Evolutionary conservation across 2,113 vertebrate genomes (phyloP).

Genomic region (Phyllostomus discolor): DNA sequence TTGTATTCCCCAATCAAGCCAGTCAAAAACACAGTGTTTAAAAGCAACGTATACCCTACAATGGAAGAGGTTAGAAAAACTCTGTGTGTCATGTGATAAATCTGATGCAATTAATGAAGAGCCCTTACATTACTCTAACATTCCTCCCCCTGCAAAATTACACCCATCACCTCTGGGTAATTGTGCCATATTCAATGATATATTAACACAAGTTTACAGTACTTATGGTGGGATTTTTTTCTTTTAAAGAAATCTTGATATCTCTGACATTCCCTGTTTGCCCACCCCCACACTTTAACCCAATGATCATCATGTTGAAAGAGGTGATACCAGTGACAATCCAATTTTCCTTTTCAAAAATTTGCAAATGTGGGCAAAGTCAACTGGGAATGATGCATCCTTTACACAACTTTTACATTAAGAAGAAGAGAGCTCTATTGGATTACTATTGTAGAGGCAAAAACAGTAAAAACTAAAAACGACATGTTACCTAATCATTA

Average conservation of each 20-base stretch:
- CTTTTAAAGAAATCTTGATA: background rate
- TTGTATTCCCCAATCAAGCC: slow-evolving; percentile 23
- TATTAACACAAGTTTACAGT: background rate
- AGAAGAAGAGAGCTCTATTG: slow-evolving; percentile 64
- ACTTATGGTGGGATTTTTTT: background rate
- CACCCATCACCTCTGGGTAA: background rate
- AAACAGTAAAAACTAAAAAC: slow-evolving; percentile 62
- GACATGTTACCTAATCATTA: slow-evolving; percentile 70
- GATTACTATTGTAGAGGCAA: slow-evolving; percentile 47
- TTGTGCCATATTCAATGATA: background rate
- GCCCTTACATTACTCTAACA: background rate
- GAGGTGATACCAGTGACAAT: slow-evolving; percentile 54
- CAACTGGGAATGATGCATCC: background rate
- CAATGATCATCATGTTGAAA: slow-evolving; percentile 17
- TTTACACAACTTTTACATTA: slow-evolving; percentile 40
- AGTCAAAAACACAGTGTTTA: slow-evolving; percentile 16
- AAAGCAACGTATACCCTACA: slow-evolving; percentile 17
- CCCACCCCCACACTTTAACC: background rate
- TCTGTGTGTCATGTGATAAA: background rate
- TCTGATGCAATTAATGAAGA: background rate
- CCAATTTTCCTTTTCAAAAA: slow-evolving; percentile 70
- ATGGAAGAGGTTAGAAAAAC: slow-evolving; percentile 15
- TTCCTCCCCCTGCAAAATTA: background rate
- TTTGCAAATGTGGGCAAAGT: slow-evolving; percentile 63
- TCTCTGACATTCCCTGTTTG: background rate